A percentile compares a stretch with the other conserved stretches of the same genome.
These are phyloP conservation scores for Otis tarda DNA, from an alignment of 2,113 vertebrate genomes.

Conservation along the genomic window DNA sequence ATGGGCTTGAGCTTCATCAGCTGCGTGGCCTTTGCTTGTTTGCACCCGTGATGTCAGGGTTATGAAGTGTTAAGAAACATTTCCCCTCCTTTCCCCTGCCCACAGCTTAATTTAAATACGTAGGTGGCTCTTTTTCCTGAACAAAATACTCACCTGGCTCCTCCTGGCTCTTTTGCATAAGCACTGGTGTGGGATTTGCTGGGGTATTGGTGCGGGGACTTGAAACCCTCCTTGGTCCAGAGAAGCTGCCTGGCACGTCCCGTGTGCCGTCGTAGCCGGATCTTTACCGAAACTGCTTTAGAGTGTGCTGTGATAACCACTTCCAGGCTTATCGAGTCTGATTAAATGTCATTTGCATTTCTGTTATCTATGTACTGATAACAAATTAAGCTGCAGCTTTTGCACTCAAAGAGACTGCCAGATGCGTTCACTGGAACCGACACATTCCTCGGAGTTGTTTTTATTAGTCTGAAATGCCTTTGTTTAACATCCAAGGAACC, in stretches of 20 bases:
- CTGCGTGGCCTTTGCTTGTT: background rate
- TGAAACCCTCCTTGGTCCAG: background rate
- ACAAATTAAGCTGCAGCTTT: background rate
- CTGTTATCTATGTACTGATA: background rate
- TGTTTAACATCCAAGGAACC: background rate
- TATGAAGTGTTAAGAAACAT: background rate
- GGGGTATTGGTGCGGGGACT: rapidly evolving
- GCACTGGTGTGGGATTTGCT: background rate
- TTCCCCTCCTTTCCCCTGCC: background rate
- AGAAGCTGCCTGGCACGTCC: background rate
- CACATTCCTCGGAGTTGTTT: background rate
- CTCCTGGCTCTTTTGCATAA: background rate
- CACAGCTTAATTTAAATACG: background rate
- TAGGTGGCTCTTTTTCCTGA: background rate
- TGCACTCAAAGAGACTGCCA: background rate
- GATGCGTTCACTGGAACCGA: background rate
- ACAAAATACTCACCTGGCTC: background rate
- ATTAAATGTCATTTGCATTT: background rate
- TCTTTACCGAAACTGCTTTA: background rate
- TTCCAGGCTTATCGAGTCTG: background rate
- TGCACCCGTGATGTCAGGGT: background rate
- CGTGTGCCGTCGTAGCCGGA: rapidly evolving
- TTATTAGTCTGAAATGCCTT: background rate
- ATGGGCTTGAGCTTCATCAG: background rate
- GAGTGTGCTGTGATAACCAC: background rate